Conservation (phyloP, 2,888 invertebrate genomes). For the Steromphala cineraria region DNA sequence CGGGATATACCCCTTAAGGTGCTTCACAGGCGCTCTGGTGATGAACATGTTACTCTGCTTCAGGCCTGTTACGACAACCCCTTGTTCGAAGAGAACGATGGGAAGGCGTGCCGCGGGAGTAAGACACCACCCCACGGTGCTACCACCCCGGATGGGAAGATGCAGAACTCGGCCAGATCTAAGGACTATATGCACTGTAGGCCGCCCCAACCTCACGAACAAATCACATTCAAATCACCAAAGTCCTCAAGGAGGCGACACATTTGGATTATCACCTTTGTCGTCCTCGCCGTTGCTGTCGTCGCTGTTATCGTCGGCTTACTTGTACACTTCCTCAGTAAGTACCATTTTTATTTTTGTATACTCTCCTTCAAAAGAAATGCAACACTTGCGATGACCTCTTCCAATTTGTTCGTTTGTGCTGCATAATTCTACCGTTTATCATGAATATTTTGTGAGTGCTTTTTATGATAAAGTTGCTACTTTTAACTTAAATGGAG, state of each 20-base stretch:
- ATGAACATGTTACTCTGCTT: constrained; percentile 63
- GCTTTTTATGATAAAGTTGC: neutral
- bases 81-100: constrained; percentile 58
- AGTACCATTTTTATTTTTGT: constrained; percentile 18
- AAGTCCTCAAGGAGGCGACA: constrained; percentile 30
- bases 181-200: constrained; percentile 46
- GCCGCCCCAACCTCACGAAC: constrained; percentile 28
- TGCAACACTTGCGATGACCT: too few species aligned
- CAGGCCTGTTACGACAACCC: constrained; percentile 71
- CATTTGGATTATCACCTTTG: constrained; percentile 29
- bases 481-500: neutral
- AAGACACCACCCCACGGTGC: constrained; percentile 38
- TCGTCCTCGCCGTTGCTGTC: constrained; percentile 30
- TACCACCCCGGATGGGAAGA: constrained; percentile 38
- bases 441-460: too few species aligned
- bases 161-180: constrained; percentile 34
- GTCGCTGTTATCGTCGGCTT: constrained; percentile 42
- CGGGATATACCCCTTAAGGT: constrained; percentile 46
- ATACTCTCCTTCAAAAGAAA: too few species aligned
- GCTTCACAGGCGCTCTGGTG: constrained; percentile 46
- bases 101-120: constrained; percentile 28
- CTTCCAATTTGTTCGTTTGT: too few species aligned
- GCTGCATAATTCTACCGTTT: too few species aligned
- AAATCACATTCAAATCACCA: constrained; percentile 34
- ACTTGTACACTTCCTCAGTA: constrained; percentile 46